A percentile compares a stretch with the other conserved stretches of the same genome.
phyloP scores from a whole-genome alignment of 2,797 vertebrate genomes.

The Cuniculus paca region DNA sequence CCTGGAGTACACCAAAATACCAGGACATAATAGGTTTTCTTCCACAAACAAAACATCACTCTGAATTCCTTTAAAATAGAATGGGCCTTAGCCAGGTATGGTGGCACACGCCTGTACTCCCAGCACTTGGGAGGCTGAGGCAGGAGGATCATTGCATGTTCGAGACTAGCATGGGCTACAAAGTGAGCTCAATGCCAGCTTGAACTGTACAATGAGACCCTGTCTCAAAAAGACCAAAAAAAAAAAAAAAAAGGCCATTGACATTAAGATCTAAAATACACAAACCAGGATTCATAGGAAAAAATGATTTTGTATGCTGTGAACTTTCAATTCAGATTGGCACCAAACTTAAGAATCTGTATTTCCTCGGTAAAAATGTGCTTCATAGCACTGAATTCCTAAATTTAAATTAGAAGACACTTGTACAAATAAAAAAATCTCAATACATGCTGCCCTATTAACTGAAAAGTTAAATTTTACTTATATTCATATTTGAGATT shows the following conservation, averaged over 20 bases:
- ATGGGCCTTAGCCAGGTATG: too few relatives aligned
- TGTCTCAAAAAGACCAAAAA: too few relatives aligned
- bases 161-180: too few relatives aligned
- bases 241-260: too few relatives aligned
- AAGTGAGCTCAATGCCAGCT: too few relatives aligned
- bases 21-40: not conserved
- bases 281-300: not conserved
- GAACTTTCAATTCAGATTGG: not conserved
- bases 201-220: too few relatives aligned
- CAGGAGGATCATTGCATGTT: too few relatives aligned
- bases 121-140: too few relatives aligned
- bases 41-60: constrained; percentile 9
- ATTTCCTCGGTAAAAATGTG: constrained; percentile 26
- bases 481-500: not conserved
- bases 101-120: too few relatives aligned
- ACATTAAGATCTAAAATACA: constrained; percentile 41
- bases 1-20: not conserved
- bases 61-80: constrained; percentile 54
- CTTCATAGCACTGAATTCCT: constrained; percentile 38
- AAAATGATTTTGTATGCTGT: not conserved
- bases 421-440: not conserved
- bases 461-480: not conserved
- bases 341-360: not conserved
- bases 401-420: constrained; percentile 12
- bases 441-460: not conserved